A percentile compares a stretch with the other conserved stretches of the same genome.
Evolutionary conservation across 2,797 vertebrate genomes (phyloP).

Genomic region (Siniperca scherzeri): DNA sequence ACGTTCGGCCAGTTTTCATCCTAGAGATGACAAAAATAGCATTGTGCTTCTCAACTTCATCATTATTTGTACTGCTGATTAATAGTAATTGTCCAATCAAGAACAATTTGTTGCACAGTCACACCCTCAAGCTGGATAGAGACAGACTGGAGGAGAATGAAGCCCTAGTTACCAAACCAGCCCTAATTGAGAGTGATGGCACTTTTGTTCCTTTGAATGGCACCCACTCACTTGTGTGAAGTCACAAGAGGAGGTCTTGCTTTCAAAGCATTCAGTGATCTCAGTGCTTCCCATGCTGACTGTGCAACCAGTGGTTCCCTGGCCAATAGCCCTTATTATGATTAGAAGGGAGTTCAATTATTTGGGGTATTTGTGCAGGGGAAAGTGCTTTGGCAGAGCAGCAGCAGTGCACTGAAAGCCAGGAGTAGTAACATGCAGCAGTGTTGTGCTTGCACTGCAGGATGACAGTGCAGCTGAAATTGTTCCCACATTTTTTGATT

Average conservation of each 20-base stretch:
- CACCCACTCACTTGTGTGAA: constrained; percentile 72
- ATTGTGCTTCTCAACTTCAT: constrained; percentile 53
- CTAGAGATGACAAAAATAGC: constrained; percentile 46
- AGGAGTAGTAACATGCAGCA: constrained; percentile 29
- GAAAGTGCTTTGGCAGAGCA: constrained; percentile 48
- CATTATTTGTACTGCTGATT: constrained; percentile 69
- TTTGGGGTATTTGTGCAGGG: constrained; percentile 62
- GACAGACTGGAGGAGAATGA: constrained; percentile 47
- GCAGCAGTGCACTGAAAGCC: constrained; percentile 15
- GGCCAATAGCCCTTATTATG: constrained; percentile 63
- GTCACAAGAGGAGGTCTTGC: constrained; percentile 76
- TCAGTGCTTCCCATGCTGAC: constrained; percentile 75
- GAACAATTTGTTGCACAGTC: constrained; percentile 67
- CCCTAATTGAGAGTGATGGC: constrained; percentile 79
- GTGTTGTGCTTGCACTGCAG: constrained; percentile 23
- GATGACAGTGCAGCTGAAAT: constrained; percentile 9
- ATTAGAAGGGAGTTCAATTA: constrained; percentile 63
- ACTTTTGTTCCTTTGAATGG: constrained; percentile 79
- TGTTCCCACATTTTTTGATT: constrained; percentile 1
- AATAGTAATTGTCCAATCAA: constrained; percentile 73
- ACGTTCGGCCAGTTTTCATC: constrained; percentile 28
- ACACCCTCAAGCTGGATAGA: constrained; percentile 57
- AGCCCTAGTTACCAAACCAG: constrained; percentile 64
- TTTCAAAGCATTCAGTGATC: constrained; percentile 71
- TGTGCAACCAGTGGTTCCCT: constrained; percentile 61